Percentiles rank a stretch among this genome's conserved stretches.
Conservation (phyloP, 2,113 vertebrate genomes). For the Acanthochromis polyacanthus region DNA sequence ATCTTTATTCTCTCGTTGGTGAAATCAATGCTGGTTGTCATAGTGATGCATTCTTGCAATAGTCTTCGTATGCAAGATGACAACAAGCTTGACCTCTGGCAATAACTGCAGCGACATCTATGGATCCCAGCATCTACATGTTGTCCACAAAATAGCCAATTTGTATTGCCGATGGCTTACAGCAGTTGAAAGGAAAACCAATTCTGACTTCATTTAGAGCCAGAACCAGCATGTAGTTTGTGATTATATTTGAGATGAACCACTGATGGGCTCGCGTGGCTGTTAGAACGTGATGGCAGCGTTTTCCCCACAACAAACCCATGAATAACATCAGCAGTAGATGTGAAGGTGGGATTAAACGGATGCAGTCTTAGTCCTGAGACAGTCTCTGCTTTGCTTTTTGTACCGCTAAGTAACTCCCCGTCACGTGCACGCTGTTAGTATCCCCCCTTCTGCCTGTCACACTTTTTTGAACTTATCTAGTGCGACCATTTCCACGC, state of each 20-base stretch:
- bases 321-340: constrained; percentile 22
- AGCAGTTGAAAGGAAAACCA: neutral
- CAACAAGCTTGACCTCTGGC: constrained; percentile 15
- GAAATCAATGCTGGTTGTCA: constrained; percentile 38
- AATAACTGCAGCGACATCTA: neutral
- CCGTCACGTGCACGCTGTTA: constrained; percentile 30
- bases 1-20: constrained; percentile 1
- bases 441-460: constrained; percentile 24
- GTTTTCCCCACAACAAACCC: constrained; percentile 13
- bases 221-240: neutral
- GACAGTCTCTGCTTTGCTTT: constrained; percentile 25
- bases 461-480: constrained; percentile 49
- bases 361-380: constrained; percentile 28
- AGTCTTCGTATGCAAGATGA: constrained; percentile 6
- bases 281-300: constrained; percentile 9
- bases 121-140: neutral
- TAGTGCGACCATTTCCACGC: constrained; percentile 27
- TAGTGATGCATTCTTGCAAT: constrained; percentile 16
- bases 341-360: constrained; percentile 21
- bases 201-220: neutral
- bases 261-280: neutral
- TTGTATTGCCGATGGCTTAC: neutral
- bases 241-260: constrained; percentile 2
- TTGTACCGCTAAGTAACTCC: constrained; percentile 17
- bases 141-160: neutral